Evolutionary conservation across 2,888 invertebrate species (phyloP).

Genomic region (Monopis laevigella): DNA sequence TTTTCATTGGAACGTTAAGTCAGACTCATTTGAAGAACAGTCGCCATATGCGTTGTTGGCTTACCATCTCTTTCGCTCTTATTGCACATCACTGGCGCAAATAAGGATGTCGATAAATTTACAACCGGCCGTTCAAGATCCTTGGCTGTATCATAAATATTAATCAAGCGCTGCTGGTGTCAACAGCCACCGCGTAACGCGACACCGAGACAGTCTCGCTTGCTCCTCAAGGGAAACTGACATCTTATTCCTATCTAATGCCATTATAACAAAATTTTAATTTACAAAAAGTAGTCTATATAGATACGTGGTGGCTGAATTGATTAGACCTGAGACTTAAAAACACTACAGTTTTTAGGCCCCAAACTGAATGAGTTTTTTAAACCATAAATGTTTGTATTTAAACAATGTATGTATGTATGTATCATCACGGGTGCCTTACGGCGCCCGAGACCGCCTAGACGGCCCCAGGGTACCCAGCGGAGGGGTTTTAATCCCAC

Average conservation of each 20-base stretch:
- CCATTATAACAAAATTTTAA: too few relatives aligned
- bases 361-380: too few relatives aligned
- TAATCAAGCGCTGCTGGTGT: constrained; percentile 68
- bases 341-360: too few relatives aligned
- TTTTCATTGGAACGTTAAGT: constrained; percentile 56
- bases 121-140: constrained; percentile 67
- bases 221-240: constrained; percentile 39
- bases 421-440: too few relatives aligned
- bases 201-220: constrained; percentile 55
- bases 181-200: constrained; percentile 68
- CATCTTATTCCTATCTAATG: constrained; percentile 4
- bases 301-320: too few relatives aligned
- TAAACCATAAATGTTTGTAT: too few relatives aligned
- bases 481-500: too few relatives aligned
- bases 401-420: too few relatives aligned
- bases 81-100: not conserved
- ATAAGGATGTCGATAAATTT: constrained; percentile 36
- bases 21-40: constrained; percentile 36
- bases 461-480: too few relatives aligned
- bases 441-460: too few relatives aligned
- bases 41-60: constrained; percentile 36
- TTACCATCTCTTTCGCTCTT: constrained; percentile 6
- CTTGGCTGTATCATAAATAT: constrained; percentile 67
- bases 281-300: too few relatives aligned
- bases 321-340: too few relatives aligned